Evolutionary conservation across 2,797 vertebrate genomes (phyloP), one percentile per base, ranked within the genome.

Genomic region (Chrosomus eos): DNA sequence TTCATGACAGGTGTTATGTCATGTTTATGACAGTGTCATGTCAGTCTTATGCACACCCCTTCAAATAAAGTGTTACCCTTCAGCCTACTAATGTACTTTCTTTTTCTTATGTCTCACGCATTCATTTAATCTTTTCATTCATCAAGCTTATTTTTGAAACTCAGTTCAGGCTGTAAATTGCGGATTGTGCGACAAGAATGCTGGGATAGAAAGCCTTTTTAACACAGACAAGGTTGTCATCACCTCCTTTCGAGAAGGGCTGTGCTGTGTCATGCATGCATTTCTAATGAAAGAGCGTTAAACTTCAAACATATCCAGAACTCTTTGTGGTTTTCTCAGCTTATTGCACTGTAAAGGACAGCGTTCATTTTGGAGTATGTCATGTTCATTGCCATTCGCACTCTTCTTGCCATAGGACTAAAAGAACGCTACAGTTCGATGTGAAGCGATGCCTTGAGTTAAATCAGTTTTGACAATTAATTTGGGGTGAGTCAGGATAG

Each of bases 141-240:
- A 51, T 78, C 62, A 68, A 55, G 51, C n/a, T 48, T 80, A 66
- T 58, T 75, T 64, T 85, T 81, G 31, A 76, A 51, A 66, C 31
- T 18, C 31, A 4, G 10, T 31, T 68, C 87, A 68, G 76, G 36
- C 36, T 7, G 38, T 86, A 75, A 88, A 82, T 82, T 38, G 64
- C 51, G 77, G 38, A 70, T 81, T 62, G 72, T 53, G 55, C 11
- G 28, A 55, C 38, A 84, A 58, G 26, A 76, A 79, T 53, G 26
- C 60, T 79, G 53, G 38, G 71, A 58, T 64, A 75, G 70, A 73
- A 75, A 84, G 60, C n/a, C 3, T 3, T 64, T 85, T 85, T 85
- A 79, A 79, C 43, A 58, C 45, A 40, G 80, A 40, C 64, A 71
- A 84, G 82, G 80, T 81, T 86, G 85, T 88, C 82, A 88, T 85